Evolutionary conservation across 1,140 invertebrate genomes (phyloP).

Genomic region (Ruditapes philippinarum): DNA sequence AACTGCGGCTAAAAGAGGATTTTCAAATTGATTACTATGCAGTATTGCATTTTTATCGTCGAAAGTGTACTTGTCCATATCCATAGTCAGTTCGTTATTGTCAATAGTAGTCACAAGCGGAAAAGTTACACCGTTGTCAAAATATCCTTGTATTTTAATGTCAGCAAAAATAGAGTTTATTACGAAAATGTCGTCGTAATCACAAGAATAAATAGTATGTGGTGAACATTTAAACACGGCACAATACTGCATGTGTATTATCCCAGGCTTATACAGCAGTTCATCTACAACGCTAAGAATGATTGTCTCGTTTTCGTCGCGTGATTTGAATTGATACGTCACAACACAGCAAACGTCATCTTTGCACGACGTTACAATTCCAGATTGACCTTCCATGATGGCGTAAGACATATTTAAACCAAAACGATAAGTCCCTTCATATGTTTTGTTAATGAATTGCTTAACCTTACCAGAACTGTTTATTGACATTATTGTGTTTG

Average conservation of each 20-base stretch:
- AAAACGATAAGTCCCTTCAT: neutral
- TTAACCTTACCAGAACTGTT: neutral
- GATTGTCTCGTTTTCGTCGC: neutral
- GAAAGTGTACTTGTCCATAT: constrained; percentile 55
- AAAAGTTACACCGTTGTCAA: constrained; percentile 28
- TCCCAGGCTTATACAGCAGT: constrained; percentile 20
- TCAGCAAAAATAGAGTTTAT: constrained; percentile 45
- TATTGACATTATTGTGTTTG: neutral
- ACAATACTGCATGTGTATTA: constrained; percentile 56
- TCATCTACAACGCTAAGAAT: constrained; percentile 32
- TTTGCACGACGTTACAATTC: neutral
- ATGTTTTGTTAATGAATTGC: neutral
- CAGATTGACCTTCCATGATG: neutral
- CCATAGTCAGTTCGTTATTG: neutral
- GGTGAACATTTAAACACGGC: constrained; percentile 29
- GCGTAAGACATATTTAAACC: constrained; percentile 39
- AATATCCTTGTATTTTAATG: constrained; percentile 47
- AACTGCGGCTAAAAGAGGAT: constrained; percentile 48
- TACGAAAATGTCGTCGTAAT: neutral
- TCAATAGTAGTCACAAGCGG: constrained; percentile 27
- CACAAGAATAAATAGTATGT: neutral
- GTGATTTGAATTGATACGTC: constrained; percentile 14
- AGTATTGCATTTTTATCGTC: constrained; percentile 47
- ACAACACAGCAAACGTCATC: constrained; percentile 47
- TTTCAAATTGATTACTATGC: constrained; percentile 28